A percentile compares a stretch with the other conserved stretches of the same genome.
These are phyloP conservation scores for Centrocercus urophasianus DNA, from an alignment of 2,113 vertebrate species.

Conservation along the genomic window DNA sequence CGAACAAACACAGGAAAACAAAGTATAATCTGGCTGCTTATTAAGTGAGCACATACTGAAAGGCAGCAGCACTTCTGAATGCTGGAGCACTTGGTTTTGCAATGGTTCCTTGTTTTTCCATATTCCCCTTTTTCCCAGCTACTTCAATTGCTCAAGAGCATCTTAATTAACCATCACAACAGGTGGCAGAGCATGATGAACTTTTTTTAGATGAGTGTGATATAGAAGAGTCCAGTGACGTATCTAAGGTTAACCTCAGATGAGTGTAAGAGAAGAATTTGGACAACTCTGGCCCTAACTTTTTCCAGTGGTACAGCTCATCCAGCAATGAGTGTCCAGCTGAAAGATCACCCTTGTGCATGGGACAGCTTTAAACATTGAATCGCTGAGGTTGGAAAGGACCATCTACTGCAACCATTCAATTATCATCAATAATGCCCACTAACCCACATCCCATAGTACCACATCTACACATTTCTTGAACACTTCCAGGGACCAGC, in stretches of 20 bases:
- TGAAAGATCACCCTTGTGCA: background rate
- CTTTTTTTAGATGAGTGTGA: background rate
- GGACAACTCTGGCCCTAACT: background rate
- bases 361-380: background rate
- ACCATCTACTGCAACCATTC: too few relatives aligned
- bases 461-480: too few relatives aligned
- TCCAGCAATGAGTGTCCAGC: too few relatives aligned
- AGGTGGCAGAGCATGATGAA: background rate
- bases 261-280: background rate
- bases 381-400: too few relatives aligned
- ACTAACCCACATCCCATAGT: too few relatives aligned
- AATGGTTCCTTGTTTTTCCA: background rate
- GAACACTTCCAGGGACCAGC: too few relatives aligned
- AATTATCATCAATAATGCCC: too few relatives aligned
- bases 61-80: background rate
- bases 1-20: conserved; percentile 36
- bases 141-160: background rate
- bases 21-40: conserved; percentile 29
- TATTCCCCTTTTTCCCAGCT: background rate
- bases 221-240: background rate
- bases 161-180: background rate
- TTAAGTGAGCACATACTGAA: background rate
- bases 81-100: background rate
- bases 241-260: background rate
- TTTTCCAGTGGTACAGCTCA: background rate